phyloP scores from a whole-genome alignment of 2,888 invertebrate genomes.

The Iselma pallidipennis region DNA sequence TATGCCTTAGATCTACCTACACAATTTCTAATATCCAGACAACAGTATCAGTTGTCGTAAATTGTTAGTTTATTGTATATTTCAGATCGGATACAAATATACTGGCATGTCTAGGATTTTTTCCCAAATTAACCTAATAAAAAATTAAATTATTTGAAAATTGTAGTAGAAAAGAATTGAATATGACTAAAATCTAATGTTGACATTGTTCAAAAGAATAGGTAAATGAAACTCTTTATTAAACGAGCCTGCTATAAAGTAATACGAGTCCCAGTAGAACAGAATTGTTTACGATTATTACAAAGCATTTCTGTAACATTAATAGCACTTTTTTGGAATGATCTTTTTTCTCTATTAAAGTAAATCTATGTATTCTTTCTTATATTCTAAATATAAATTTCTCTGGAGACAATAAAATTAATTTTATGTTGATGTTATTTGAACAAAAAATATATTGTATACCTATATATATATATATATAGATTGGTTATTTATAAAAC shows the following conservation, averaged over 20 bases:
- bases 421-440: conserved; percentile 4
- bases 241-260: not conserved
- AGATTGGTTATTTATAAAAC: conserved; percentile 17
- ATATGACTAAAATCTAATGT: conserved; percentile 2
- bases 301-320: not conserved
- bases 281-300: not conserved
- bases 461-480: too few species aligned
- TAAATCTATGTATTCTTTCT: too few species aligned
- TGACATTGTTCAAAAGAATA: not conserved
- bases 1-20: conserved; percentile 6
- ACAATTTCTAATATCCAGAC: not conserved
- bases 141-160: not conserved
- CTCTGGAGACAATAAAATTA: conserved; percentile 8
- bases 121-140: too few species aligned
- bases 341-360: not conserved
- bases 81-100: not conserved
- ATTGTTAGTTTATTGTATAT: not conserved
- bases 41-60: conserved; percentile 1
- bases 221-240: conserved; percentile 8
- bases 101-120: too few species aligned
- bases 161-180: not conserved
- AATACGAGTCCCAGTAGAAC: not conserved
- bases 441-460: conserved; percentile 10
- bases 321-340: not conserved
- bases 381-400: not conserved